Percentiles rank a stretch among this genome's conserved stretches.
These are phyloP conservation scores for Vesta saturnalis DNA, from an alignment of 2,888 invertebrate genomes.

Conservation along the genomic window DNA sequence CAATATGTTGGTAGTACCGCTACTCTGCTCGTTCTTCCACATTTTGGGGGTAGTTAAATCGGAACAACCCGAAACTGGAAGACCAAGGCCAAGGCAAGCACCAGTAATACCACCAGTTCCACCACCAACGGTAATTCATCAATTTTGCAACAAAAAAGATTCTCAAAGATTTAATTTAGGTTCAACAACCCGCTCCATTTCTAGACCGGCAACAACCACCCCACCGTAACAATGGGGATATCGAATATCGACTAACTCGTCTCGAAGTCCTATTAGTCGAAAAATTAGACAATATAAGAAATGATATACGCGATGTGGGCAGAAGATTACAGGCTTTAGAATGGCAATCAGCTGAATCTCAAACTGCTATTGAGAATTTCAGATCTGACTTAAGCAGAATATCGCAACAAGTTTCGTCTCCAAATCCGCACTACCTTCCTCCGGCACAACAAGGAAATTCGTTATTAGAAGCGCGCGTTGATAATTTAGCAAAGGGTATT, in stretches of 20 bases:
- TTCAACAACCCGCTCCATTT: neutral
- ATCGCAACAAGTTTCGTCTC: constrained; percentile 22
- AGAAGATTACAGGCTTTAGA: constrained; percentile 61
- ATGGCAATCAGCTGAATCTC: constrained; percentile 58
- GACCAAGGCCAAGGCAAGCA: neutral
- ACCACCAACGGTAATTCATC: neutral
- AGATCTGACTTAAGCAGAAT: constrained; percentile 55
- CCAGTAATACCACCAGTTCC: too few species aligned
- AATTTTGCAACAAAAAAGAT: neutral
- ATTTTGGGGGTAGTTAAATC: neutral
- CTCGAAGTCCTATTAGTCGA: constrained; percentile 60
- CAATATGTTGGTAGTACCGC: neutral
- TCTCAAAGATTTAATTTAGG: neutral
- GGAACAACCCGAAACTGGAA: neutral
- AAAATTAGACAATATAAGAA: constrained; percentile 58
- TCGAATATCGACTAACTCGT: constrained; percentile 54
- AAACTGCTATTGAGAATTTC: constrained; percentile 58
- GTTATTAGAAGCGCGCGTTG: constrained; percentile 41
- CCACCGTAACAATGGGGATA: constrained; percentile 18
- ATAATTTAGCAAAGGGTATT: constrained; percentile 47
- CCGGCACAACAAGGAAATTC: neutral
- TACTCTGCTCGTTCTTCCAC: neutral
- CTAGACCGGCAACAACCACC: neutral
- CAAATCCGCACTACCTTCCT: neutral
- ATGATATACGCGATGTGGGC: constrained; percentile 59